Evolutionary conservation across 2,113 vertebrate genomes (phyloP).

Genomic region (Dipodomys merriami): DNA sequence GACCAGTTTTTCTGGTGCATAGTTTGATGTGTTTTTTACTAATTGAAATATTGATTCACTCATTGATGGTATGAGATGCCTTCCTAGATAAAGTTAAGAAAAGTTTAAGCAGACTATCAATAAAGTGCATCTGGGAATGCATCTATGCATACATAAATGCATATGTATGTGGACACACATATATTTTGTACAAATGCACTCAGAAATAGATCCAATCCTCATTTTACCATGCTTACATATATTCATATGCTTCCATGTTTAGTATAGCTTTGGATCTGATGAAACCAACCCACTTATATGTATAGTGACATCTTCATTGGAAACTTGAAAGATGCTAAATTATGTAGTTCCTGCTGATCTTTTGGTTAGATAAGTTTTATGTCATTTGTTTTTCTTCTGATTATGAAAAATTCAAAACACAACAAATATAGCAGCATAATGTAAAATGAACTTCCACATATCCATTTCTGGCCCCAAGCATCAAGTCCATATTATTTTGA

Average conservation of each 20-base stretch:
- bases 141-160: neutral
- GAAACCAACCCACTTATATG: neutral
- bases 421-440: neutral
- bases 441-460: neutral
- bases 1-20: neutral
- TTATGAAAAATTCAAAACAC: neutral
- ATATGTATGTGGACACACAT: neutral
- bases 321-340: constrained; percentile 19
- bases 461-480: neutral
- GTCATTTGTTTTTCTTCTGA: neutral
- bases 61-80: constrained; percentile 7
- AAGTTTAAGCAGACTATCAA: constrained; percentile 1
- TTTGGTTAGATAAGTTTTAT: neutral
- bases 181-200: neutral
- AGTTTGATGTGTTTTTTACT: neutral
- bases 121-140: neutral
- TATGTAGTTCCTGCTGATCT: neutral
- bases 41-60: constrained; percentile 30
- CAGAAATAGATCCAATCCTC: neutral
- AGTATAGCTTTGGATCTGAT: neutral
- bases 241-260: neutral
- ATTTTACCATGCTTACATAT: neutral
- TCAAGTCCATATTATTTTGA: neutral
- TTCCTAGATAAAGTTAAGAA: neutral
- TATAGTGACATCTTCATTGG: neutral